Conservation (phyloP, 1,140 invertebrate species). For the Papilio aristodemus region DNA sequence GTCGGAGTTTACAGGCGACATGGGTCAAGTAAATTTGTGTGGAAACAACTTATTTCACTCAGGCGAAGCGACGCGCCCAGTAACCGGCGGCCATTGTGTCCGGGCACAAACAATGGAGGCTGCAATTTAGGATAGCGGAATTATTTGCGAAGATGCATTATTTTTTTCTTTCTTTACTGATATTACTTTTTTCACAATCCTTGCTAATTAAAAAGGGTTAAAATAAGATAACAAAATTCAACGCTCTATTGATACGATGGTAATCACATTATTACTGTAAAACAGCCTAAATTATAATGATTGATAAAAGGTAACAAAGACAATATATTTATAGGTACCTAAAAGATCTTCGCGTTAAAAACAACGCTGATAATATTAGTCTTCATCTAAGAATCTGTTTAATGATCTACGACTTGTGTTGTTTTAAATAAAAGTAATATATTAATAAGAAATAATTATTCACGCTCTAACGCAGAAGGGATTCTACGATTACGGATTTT, state of each 20-base stretch:
- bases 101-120: slow-evolving; percentile 24
- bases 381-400: too few species aligned
- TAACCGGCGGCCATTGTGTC: slow-evolving; percentile 25
- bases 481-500: too few species aligned
- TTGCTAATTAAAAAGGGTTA: slow-evolving; percentile 15
- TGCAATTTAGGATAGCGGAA: slow-evolving; percentile 29
- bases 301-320: too few species aligned
- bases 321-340: too few species aligned
- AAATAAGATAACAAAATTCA: background rate
- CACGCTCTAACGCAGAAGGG: too few species aligned
- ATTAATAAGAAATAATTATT: too few species aligned
- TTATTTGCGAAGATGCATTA: slow-evolving; percentile 26
- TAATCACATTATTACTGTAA: background rate
- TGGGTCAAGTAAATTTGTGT: slow-evolving; percentile 34
- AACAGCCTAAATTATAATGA: too few species aligned
- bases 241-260: too few species aligned
- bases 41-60: slow-evolving; percentile 32
- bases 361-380: too few species aligned
- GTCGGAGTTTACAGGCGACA: slow-evolving; percentile 26
- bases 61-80: background rate
- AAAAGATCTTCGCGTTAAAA: too few species aligned
- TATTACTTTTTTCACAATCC: slow-evolving; percentile 7
- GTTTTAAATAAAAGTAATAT: too few species aligned
- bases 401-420: too few species aligned
- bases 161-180: slow-evolving; percentile 9